phyloP scores from a whole-genome alignment of 2,113 vertebrate genomes.

The Martes martes region DNA sequence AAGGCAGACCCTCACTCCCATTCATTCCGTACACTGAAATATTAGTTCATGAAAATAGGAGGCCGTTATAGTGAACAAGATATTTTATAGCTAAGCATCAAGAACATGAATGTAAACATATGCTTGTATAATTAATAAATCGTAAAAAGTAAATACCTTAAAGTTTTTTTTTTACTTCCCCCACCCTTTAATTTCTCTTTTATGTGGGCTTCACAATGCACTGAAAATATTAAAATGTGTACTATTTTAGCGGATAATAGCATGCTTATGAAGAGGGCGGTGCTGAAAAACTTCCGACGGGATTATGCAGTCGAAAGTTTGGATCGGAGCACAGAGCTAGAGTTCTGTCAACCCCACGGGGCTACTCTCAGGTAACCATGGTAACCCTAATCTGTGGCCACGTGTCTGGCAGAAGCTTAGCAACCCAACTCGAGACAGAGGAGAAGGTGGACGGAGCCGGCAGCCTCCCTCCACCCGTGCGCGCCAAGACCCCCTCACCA shows the following conservation, averaged over 20 bases:
- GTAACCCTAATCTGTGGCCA: constrained; percentile 43
- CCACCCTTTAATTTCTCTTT: background rate
- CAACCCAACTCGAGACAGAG: background rate
- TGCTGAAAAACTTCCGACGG: background rate
- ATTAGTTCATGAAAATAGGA: background rate
- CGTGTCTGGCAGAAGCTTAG: constrained; percentile 23
- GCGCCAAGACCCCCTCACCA: accelerated
- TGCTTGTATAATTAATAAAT: background rate
- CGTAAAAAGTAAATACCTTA: background rate
- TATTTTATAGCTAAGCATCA: background rate
- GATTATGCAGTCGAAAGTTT: background rate
- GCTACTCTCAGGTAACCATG: constrained; percentile 53
- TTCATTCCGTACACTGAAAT: accelerated
- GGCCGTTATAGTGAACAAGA: background rate
- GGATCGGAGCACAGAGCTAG: background rate
- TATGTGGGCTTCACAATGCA: background rate
- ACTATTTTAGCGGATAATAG: background rate
- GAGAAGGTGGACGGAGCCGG: background rate
- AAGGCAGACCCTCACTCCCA: background rate
- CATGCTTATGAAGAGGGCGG: accelerated
- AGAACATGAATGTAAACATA: background rate
- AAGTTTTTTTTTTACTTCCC: background rate
- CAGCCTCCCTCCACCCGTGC: too few species aligned
- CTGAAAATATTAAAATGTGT: background rate
- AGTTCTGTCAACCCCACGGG: background rate